These are phyloP conservation scores for Boloria euphrosyne DNA, from an alignment of 2,888 invertebrate genomes.

Conservation along the genomic window DNA sequence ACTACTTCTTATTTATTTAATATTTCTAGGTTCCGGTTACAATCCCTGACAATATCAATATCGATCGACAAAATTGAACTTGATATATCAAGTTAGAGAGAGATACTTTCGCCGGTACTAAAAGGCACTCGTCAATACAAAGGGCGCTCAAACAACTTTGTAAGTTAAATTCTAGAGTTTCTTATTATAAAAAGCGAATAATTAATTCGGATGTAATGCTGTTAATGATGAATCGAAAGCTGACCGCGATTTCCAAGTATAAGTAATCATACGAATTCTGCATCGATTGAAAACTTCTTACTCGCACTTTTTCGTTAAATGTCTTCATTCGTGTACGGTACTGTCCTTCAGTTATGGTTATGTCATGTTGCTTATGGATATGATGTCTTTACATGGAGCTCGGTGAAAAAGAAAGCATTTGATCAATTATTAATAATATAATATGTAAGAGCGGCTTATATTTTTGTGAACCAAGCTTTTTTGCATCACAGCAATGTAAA, in stretches of 20 bases:
- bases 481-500: not conserved
- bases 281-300: slow-evolving; percentile 62
- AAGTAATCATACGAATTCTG: slow-evolving; percentile 77
- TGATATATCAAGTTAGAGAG: no score
- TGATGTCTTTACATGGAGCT: slow-evolving; percentile 39
- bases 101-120: not conserved
- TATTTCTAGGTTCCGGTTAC: no score
- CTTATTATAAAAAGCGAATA: slow-evolving; percentile 53
- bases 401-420: slow-evolving; percentile 38
- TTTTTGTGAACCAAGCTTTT: slow-evolving; percentile 15
- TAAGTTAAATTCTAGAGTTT: slow-evolving; percentile 39
- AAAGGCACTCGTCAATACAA: not conserved
- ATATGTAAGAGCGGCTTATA: slow-evolving; percentile 33
- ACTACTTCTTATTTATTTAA: no score
- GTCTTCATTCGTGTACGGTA: slow-evolving; percentile 72
- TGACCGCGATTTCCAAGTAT: slow-evolving; percentile 77
- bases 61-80: no score
- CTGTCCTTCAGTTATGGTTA: slow-evolving; percentile 37
- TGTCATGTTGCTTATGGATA: slow-evolving; percentile 37
- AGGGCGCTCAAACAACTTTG: not conserved
- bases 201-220: slow-evolving; percentile 71
- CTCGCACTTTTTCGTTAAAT: slow-evolving; percentile 72
- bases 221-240: slow-evolving; percentile 73
- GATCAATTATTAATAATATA: slow-evolving; percentile 41
- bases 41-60: no score